Evolutionary conservation across 2,888 invertebrate genomes (phyloP), one percentile per base, ranked within the genome.

Genomic region (Latheticus oryzae): DNA sequence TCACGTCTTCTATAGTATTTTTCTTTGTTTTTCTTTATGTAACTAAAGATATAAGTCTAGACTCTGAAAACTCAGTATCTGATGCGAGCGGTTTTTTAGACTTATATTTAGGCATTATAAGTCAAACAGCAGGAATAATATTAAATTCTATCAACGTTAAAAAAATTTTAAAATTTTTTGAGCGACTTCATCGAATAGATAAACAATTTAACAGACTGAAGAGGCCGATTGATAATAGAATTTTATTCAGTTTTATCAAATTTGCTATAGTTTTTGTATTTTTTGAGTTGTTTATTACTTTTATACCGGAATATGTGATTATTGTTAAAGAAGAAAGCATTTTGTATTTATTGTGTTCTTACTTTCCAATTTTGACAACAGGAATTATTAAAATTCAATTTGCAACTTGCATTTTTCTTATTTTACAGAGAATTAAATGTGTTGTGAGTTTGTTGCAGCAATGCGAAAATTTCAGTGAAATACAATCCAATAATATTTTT

Each of bases 1-100:
- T 23, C 3, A 8, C 13, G 11, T 7, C 13, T 2, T 8, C 38
- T 3, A 12, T 23, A 3, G 3, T 8, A 3, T 3, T 11, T 8
- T 21, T 38, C 12, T 2, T 21, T 3, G 23, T n/a, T 21, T 30
- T 26, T 9, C 3, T 43, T 5, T 43, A 30, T 11, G 8, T 43
- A 16, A 19, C 9, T 9, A 9, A 17, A 15, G n/a, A n/a, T n/a
- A n/a, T n/a, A n/a, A 15, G 17, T 30, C 16, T 35, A 0, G 9
- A 28, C 2, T 21, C 32, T 19, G 21, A 40, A 3, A 21, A 40
- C 5, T 17, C 51, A n/a, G 8, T 51, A 11, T 51, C 51, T 13
- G 5, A 38, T 13, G 51, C 40, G 1, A 51, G 51, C 13, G 51
- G 51, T 24, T 51, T 38, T 38, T 16, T 51, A 7, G 51, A 51